These are phyloP conservation scores for Solea senegalensis DNA, from an alignment of 2,113 vertebrate genomes.

Conservation along the genomic window DNA sequence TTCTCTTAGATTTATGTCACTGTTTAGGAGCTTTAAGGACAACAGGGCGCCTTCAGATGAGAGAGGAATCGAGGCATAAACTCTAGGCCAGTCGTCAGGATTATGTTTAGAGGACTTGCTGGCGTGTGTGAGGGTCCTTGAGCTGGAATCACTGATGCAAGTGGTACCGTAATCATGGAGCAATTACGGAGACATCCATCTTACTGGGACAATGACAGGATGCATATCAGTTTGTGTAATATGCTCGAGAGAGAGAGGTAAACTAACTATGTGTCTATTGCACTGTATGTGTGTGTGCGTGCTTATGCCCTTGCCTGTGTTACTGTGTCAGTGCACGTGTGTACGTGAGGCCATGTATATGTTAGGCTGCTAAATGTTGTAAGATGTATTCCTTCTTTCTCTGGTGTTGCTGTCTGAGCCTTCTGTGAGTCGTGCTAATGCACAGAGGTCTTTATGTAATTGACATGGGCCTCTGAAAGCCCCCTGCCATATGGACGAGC, in stretches of 20 bases:
- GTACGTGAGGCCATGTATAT: background rate
- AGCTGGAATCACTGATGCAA: constrained; percentile 28
- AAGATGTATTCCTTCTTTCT: constrained; percentile 67
- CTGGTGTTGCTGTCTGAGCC: constrained; percentile 61
- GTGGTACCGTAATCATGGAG: constrained; percentile 41
- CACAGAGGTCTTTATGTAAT: constrained; percentile 81
- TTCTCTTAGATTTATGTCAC: constrained; percentile 20
- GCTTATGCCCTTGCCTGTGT: constrained; percentile 17
- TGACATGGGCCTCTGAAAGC: constrained; percentile 70
- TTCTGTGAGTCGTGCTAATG: constrained; percentile 67
- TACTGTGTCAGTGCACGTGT: constrained; percentile 21
- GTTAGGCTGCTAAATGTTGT: constrained; percentile 41
- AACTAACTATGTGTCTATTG: background rate
- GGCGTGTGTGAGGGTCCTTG: constrained; percentile 44
- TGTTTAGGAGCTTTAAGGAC: constrained; percentile 33
- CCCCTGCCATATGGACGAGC: constrained; percentile 74
- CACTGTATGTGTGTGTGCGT: constrained; percentile 4
- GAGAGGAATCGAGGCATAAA: constrained; percentile 32
- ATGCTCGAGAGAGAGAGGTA: constrained; percentile 11
- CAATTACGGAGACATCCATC: constrained; percentile 53
- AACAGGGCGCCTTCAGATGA: constrained; percentile 38
- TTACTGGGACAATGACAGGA: constrained; percentile 15
- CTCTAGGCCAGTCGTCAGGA: constrained; percentile 9
- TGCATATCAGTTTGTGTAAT: constrained; percentile 25
- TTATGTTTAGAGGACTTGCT: constrained; percentile 18